These are phyloP conservation scores for Sylvilagus floridanus DNA, from an alignment of 2,797 vertebrate genomes.

Conservation along the genomic window DNA sequence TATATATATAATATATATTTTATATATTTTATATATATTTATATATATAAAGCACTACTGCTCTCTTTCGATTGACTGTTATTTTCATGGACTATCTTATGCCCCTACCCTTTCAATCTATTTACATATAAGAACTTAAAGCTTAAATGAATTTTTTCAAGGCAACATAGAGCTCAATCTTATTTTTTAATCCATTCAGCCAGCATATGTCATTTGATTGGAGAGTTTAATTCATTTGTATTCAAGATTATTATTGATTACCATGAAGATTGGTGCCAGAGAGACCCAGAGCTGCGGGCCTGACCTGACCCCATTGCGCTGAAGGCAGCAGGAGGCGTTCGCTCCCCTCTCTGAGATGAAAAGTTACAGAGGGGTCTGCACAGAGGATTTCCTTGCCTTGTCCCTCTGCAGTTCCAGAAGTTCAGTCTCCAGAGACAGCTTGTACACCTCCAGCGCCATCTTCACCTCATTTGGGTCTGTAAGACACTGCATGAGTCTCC, in stretches of 20 bases:
- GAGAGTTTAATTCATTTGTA: too few relatives aligned
- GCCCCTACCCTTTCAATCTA: too few relatives aligned
- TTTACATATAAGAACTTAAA: too few relatives aligned
- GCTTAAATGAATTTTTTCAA: too few relatives aligned
- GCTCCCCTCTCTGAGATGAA: background rate
- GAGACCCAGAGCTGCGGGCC: background rate
- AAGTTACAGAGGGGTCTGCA: fast-evolving
- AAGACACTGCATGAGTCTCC: conserved; percentile 58
- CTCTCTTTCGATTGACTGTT: too few relatives aligned
- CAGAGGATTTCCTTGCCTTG: fast-evolving
- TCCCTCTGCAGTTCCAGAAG: background rate
- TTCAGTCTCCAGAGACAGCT: conserved; percentile 70
- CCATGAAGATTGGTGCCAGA: background rate
- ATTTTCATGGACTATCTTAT: too few relatives aligned
- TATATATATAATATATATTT: too few relatives aligned
- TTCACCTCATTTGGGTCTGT: background rate
- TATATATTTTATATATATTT: too few relatives aligned
- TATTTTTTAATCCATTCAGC: too few relatives aligned
- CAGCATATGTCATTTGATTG: too few relatives aligned
- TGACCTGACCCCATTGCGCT: background rate
- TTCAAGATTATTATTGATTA: background rate
- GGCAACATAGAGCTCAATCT: too few relatives aligned
- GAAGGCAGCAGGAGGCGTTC: background rate
- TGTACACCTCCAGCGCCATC: conserved; percentile 67
- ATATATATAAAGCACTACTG: too few relatives aligned